Conservation (phyloP, 2,888 invertebrate species). For the Coelinius sp. region DNA sequence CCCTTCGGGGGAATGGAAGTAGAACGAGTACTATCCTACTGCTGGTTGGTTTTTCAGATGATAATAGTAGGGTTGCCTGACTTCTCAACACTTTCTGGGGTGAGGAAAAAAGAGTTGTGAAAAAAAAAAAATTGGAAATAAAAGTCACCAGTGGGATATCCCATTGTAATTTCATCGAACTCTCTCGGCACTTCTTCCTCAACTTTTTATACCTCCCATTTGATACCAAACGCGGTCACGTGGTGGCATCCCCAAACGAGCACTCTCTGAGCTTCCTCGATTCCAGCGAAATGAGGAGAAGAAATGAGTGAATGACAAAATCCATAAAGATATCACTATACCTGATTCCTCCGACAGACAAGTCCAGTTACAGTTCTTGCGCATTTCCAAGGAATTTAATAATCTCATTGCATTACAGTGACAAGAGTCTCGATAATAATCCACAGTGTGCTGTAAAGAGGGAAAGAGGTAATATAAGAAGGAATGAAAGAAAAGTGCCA, state of each 20-base stretch:
- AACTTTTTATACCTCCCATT: background rate
- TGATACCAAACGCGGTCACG: background rate
- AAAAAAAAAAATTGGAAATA: background rate
- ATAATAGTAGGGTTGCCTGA: slow-evolving; percentile 12
- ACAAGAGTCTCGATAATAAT: slow-evolving; percentile 1
- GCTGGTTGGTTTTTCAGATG: background rate
- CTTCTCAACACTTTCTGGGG: slow-evolving; percentile 10
- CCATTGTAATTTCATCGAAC: slow-evolving; percentile 36
- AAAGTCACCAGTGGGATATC: slow-evolving; percentile 5
- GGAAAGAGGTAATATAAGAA: slow-evolving; percentile 11
- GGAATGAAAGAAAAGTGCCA: background rate
- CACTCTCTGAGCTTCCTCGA: slow-evolving; percentile 27
- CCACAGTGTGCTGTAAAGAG: background rate
- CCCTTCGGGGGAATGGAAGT: slow-evolving; percentile 17
- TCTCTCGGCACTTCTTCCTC: slow-evolving; percentile 1
- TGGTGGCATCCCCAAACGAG: slow-evolving; percentile 23
- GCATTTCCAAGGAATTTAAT: background rate
- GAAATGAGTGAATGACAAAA: background rate
- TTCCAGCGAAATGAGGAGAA: slow-evolving; percentile 9
- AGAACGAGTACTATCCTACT: slow-evolving; percentile 2
- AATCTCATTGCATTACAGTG: background rate
- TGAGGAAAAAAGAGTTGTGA: background rate
- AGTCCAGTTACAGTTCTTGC: background rate
- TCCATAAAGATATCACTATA: slow-evolving; percentile 29
- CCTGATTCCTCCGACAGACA: slow-evolving; percentile 22